A percentile compares a stretch with the other conserved stretches of the same genome.
Evolutionary conservation across 2,113 vertebrate genomes (phyloP).

Genomic region (Amblyornis subalaris): DNA sequence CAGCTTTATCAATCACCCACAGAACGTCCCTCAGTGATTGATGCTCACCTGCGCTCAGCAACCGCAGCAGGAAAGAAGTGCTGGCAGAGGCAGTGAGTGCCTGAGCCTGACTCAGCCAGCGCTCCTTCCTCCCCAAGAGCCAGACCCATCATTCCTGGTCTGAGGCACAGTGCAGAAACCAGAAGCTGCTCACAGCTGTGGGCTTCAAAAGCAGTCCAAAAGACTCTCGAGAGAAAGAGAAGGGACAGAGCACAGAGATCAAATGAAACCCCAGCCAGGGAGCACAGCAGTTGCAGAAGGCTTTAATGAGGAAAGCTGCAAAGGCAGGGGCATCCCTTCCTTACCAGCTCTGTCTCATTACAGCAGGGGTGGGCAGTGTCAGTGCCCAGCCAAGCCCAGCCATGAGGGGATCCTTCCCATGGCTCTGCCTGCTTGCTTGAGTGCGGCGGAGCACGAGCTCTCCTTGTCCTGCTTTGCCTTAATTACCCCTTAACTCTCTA

Average conservation of each 20-base stretch:
- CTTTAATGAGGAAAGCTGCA: neutral
- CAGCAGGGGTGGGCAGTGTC: neutral
- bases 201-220: neutral
- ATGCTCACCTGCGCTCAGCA: neutral
- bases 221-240: neutral
- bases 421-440: neutral
- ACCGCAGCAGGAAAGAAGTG: neutral
- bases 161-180: neutral
- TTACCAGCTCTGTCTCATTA: neutral
- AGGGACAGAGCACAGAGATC: neutral
- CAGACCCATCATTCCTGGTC: rapidly evolving
- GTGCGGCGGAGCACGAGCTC: rapidly evolving
- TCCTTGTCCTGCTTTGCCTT: neutral
- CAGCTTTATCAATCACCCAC: neutral
- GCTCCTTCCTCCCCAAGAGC: neutral
- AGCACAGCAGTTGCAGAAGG: neutral
- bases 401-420: rapidly evolving
- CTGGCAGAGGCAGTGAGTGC: neutral
- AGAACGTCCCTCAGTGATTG: neutral
- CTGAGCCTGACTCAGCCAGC: neutral
- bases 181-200: neutral
- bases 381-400: neutral
- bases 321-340: neutral
- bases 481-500: neutral
- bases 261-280: neutral